phyloP scores from a whole-genome alignment of 2,888 invertebrate species.

The Slavum lentiscoides region DNA sequence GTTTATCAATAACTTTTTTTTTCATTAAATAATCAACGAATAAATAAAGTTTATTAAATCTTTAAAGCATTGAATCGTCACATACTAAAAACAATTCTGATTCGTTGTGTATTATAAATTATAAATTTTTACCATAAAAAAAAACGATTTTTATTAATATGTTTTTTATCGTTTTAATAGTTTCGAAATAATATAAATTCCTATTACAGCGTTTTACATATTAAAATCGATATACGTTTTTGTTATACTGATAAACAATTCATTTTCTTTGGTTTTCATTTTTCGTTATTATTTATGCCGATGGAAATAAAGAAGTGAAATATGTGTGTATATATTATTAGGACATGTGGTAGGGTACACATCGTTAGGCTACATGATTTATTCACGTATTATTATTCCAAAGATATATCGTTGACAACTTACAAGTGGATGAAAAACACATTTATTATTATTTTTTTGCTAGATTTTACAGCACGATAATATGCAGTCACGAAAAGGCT shows the following conservation, averaged over 20 bases:
- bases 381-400: neutral
- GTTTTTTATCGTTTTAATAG: too few relatives aligned
- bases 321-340: neutral
- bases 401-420: constrained; percentile 1
- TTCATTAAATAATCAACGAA: too few relatives aligned
- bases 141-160: too few relatives aligned
- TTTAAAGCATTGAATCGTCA: too few relatives aligned
- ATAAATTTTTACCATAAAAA: too few relatives aligned
- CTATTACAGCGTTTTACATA: too few relatives aligned
- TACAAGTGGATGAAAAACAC: neutral
- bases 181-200: too few relatives aligned
- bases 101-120: too few relatives aligned
- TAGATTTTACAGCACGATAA: constrained; percentile 26
- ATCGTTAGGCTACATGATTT: constrained; percentile 15
- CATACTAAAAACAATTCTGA: too few relatives aligned
- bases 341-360: neutral
- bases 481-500: constrained; percentile 30
- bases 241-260: neutral
- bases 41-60: too few relatives aligned
- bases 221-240: neutral
- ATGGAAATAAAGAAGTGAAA: neutral
- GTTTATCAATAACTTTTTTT: too few relatives aligned
- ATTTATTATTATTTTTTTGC: constrained; percentile 14
- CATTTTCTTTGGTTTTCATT: neutral
- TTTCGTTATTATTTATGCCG: neutral